Evolutionary conservation across 2,888 invertebrate genomes (phyloP), one percentile per base, ranked within the genome.

Genomic region (Cryptocephalus moraei): DNA sequence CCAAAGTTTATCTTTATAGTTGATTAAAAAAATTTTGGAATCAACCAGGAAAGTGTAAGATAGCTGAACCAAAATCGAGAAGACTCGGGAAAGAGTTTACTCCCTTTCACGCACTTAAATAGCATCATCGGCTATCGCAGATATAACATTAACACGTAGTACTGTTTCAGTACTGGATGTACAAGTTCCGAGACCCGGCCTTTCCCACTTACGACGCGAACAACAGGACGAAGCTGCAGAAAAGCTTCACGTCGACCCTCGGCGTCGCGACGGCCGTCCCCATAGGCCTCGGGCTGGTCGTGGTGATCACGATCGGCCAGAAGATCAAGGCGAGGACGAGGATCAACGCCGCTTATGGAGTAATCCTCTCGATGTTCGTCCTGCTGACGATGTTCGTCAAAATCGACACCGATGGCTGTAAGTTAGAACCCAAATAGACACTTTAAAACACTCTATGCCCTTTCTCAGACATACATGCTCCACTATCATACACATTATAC

Each of bases 381-480:
- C 12, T 45, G 6, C 9, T 32, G 1, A n/a, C 48, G 6, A 11
- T n/a, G 6, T 45, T 46, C 12, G 32, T 50, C 10, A 12, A 36
- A 11, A 39, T 50, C 4, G 22, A 50, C 33, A 50, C 50, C 1
- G 50, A 50, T 33, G 22, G 36, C 0, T 50, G 50, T 50, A 43
- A 48, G 46, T 22, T 22, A 22, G 22, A 22, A 22, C 22, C 3
- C 6, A 22, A 22, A n/a, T n/a, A n/a, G n/a, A n/a, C n/a, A n/a
- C n/a, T n/a, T n/a, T n/a, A n/a, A n/a, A n/a, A n/a, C n/a, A n/a
- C n/a, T n/a, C n/a, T n/a, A n/a, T n/a, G n/a, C n/a, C n/a, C n/a
- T n/a, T n/a, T n/a, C n/a, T n/a, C n/a, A n/a, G n/a, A n/a, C n/a
- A n/a, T n/a, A n/a, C n/a, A n/a, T n/a, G n/a, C n/a, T n/a, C n/a